Evolutionary conservation across 2,888 invertebrate genomes (phyloP).

Genomic region (Tricholauxania praeusta): DNA sequence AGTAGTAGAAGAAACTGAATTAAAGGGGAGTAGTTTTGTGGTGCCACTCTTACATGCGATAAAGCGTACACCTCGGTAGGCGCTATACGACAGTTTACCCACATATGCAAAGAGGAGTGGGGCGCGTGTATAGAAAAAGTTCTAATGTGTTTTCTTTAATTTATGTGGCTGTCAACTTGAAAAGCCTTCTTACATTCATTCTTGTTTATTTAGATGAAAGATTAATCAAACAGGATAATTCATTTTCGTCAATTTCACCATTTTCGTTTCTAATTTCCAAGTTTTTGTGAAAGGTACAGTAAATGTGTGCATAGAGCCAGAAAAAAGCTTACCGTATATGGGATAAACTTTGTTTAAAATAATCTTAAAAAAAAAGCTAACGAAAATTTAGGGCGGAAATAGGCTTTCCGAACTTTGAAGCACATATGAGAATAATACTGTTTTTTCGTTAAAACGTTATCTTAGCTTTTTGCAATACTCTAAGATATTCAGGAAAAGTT

Average conservation of each 20-base stretch:
- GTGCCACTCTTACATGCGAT: background rate
- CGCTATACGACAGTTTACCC: background rate
- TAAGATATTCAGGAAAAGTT: too few relatives aligned
- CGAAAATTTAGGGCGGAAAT: too few relatives aligned
- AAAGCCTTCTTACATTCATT: conserved; percentile 54
- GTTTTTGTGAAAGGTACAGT: too few relatives aligned
- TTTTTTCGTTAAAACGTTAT: too few relatives aligned
- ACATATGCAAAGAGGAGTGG: too few relatives aligned
- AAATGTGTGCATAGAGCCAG: too few relatives aligned
- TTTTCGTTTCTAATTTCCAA: background rate
- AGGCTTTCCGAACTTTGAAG: too few relatives aligned
- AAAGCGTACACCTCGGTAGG: background rate
- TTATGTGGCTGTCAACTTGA: conserved; percentile 63
- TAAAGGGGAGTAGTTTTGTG: background rate
- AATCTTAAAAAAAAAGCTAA: too few relatives aligned
- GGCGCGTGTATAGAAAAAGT: conserved; percentile 45
- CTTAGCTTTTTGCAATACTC: too few relatives aligned
- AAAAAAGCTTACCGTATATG: too few relatives aligned
- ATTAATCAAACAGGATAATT: conserved; percentile 53
- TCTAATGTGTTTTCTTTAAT: conserved; percentile 58
- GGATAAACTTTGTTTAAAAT: too few relatives aligned
- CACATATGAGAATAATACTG: too few relatives aligned
- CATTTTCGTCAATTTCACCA: conserved; percentile 53
- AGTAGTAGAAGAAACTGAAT: background rate
- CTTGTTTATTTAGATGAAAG: conserved; percentile 48